Percentiles rank a stretch among this genome's conserved stretches.
Conservation (phyloP, 2,888 invertebrate genomes). For the Drosophila anomalipes region DNA sequence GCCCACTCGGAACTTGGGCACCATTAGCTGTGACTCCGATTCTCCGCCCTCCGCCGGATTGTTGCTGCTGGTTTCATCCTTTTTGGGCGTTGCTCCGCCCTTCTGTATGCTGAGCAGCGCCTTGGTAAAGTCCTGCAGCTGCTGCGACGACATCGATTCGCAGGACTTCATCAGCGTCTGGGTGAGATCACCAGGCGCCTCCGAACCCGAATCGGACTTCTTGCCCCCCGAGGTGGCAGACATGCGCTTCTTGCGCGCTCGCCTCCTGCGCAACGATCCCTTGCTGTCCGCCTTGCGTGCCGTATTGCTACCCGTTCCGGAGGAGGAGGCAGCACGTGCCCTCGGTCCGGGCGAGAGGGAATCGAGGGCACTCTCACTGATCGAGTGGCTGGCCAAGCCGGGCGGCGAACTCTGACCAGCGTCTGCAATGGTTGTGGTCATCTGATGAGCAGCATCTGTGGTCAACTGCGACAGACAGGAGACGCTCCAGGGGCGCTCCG, state of each 20-base stretch:
- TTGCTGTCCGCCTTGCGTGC: conserved; percentile 84
- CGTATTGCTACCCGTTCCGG: conserved; percentile 67
- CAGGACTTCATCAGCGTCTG: conserved; percentile 87
- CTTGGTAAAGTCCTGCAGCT: conserved; percentile 87
- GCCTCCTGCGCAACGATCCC: conserved; percentile 84
- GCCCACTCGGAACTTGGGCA: conserved; percentile 89
- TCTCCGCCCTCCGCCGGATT: conserved; percentile 51
- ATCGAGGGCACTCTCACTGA: conserved; percentile 95
- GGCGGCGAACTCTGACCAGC: conserved; percentile 84
- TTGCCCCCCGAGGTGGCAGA: conserved; percentile 73
- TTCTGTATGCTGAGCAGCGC: conserved; percentile 83
- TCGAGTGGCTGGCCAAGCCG: conserved; percentile 90
- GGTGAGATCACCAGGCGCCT: conserved; percentile 82
- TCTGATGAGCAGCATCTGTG: conserved; percentile 84
- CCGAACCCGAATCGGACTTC: conserved; percentile 87
- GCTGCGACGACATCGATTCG: conserved; percentile 87
- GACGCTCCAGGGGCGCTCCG: conserved; percentile 93
- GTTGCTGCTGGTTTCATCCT: conserved; percentile 9
- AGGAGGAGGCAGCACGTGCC: conserved; percentile 73
- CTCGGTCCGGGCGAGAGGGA: conserved; percentile 87
- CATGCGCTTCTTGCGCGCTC: conserved; percentile 84
- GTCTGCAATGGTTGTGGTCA: conserved; percentile 81
- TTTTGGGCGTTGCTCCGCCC: conserved; percentile 40
- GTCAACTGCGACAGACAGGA: conserved; percentile 92
- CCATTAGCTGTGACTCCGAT: conserved; percentile 86